Base-by-base conservation (phyloP, 1,140 invertebrate species). In the Argopecten irradians region DNA sequence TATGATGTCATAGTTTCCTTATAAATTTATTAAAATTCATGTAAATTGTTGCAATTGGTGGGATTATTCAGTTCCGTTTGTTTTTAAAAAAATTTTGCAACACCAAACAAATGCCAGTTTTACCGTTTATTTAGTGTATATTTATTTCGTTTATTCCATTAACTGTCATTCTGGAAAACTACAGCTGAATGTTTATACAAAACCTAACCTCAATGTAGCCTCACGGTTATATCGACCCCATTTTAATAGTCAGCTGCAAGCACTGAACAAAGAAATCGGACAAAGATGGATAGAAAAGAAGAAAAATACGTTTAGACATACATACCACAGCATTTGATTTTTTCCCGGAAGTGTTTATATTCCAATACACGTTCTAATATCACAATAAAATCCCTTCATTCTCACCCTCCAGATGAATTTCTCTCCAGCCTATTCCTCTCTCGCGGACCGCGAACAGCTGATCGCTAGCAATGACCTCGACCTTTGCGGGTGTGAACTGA, bases 11-110 rank as follows among this genome's bases (percentile, higher is more conserved):
- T 71, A 22, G 55, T n/a, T 71, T 28, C 55, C 1, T 5, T 16
- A 71, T 71, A 71, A 71, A 28, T 71, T 71, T 71, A 71, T 71
- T 71, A 71, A 71, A 71, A 71, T 71, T 71, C 55, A 71, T 71
- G 55, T n/a, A 71, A 71, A 71, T 71, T 71, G n/a, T 3, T 71
- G 55, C 28, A 22, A 28, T 28, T 71, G 43, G 43, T 16, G 3
- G 19, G 22, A 46, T 22, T 16, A 2, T 3, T 3, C 28, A n/a
- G n/a, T n/a, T n/a, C n/a, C n/a, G n/a, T n/a, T n/a, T n/a, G n/a
- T n/a, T n/a, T n/a, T n/a, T n/a, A n/a, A n/a, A n/a, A n/a, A n/a
- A n/a, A n/a, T n/a, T n/a, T n/a, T n/a, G n/a, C n/a, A n/a, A n/a
- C n/a, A n/a, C n/a, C 5, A 71, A 28, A 71, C 55, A 71, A 55